A percentile compares a stretch with the other conserved stretches of the same genome.
These are phyloP conservation scores for Ophiothrix spiculata DNA, from an alignment of 35 echinoderm and acorn worm genomes.

Conservation along the genomic window DNA sequence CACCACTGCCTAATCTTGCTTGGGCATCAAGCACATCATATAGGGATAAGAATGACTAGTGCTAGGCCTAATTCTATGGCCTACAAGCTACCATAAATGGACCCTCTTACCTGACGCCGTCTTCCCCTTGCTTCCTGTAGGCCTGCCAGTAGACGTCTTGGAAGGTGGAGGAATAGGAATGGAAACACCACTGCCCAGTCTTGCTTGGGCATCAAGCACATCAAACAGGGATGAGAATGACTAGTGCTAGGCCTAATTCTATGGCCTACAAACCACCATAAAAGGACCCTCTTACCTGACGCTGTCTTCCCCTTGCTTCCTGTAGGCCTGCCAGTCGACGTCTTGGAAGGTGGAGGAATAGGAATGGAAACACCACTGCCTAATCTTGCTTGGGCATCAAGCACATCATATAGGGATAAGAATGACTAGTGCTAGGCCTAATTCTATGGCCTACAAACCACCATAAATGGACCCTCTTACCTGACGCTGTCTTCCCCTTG, in stretches of 20 bases:
- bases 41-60: constrained; percentile 34
- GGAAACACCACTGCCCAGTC: constrained; percentile 25
- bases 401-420: constrained; percentile 38
- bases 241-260: too few species aligned
- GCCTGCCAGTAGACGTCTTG: constrained; percentile 22
- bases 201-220: constrained; percentile 40
- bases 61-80: too few species aligned
- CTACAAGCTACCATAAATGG: neutral
- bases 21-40: constrained; percentile 50
- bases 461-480: neutral
- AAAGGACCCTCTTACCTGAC: constrained; percentile 10
- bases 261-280: neutral
- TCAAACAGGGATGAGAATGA: constrained; percentile 32
- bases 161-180: constrained; percentile 31
- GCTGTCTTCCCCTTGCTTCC: constrained; percentile 67
- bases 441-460: too few species aligned
- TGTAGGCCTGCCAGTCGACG: constrained; percentile 21
- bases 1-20: constrained; percentile 19
- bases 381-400: constrained; percentile 33
- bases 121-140: constrained; percentile 58
- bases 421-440: constrained; percentile 41
- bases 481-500: constrained; percentile 71
- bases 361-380: constrained; percentile 28
- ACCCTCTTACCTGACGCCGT: constrained; percentile 38
- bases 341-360: constrained; percentile 31